These are phyloP conservation scores for Acronicta alni DNA, from an alignment of 2,888 invertebrate species.

Conservation along the genomic window DNA sequence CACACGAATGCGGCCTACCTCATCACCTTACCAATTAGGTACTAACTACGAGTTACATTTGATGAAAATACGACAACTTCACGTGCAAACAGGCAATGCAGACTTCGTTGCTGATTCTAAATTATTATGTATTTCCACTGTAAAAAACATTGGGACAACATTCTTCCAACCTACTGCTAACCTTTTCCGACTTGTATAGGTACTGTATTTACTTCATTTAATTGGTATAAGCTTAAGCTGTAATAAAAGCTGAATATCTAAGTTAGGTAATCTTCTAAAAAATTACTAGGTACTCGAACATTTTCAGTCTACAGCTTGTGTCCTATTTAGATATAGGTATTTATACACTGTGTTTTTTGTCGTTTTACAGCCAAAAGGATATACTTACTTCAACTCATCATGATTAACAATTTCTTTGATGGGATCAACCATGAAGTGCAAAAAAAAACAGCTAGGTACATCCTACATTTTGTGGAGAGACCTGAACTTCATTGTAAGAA, in stretches of 20 bases:
- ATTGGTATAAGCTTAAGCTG: constrained; percentile 15
- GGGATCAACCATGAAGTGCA: no score
- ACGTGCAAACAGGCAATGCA: constrained; percentile 21
- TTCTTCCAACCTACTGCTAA: constrained; percentile 18
- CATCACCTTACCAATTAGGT: constrained; percentile 59
- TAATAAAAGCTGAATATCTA: background rate
- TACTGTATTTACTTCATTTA: constrained; percentile 8
- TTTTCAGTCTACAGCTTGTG: no score
- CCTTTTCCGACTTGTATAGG: constrained; percentile 24
- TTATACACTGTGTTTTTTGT: no score
- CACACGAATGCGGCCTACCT: constrained; percentile 50
- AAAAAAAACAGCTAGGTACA: no score
- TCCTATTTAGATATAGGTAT: no score
- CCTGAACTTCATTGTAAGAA: no score
- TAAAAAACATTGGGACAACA: constrained; percentile 13
- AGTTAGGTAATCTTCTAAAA: no score
- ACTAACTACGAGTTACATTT: constrained; percentile 42
- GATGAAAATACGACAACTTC: constrained; percentile 42
- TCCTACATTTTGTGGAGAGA: no score
- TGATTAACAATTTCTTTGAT: no score
- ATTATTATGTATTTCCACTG: constrained; percentile 7
- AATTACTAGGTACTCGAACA: no score
- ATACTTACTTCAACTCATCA: no score
- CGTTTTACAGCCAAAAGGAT: no score
- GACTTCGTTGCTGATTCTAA: constrained; percentile 13